Evolutionary conservation across 1,140 invertebrate species (phyloP).

Genomic region (Papilio dardanus): DNA sequence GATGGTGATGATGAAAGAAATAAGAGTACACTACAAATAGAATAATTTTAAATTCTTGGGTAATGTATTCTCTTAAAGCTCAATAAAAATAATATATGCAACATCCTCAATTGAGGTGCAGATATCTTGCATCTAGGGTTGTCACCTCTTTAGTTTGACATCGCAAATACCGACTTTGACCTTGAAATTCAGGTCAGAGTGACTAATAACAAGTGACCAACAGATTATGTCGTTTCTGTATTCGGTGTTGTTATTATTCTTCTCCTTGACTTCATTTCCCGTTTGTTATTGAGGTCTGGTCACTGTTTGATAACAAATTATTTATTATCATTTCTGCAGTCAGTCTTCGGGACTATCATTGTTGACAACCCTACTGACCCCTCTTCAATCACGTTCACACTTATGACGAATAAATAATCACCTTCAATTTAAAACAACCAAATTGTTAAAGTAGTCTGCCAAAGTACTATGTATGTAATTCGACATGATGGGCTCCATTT

Average conservation of each 20-base stretch:
- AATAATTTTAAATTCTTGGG: background rate
- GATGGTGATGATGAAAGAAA: too few relatives aligned
- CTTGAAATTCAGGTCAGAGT: too few relatives aligned
- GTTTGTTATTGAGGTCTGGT: too few relatives aligned
- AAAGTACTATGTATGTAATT: too few relatives aligned
- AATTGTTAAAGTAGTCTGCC: background rate
- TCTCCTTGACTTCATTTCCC: too few relatives aligned
- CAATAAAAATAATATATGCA: background rate
- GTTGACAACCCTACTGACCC: background rate
- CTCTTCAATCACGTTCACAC: slow-evolving; percentile 22
- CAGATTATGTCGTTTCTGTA: too few relatives aligned
- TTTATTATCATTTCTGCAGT: background rate
- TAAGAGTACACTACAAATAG: too few relatives aligned
- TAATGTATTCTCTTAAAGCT: background rate
- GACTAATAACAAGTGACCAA: background rate
- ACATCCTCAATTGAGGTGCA: background rate
- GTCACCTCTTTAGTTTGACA: background rate
- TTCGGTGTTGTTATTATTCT: too few relatives aligned
- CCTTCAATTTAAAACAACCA: background rate
- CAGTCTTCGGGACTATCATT: background rate
- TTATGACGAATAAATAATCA: background rate
- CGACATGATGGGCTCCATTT: too few relatives aligned
- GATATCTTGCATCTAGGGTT: background rate
- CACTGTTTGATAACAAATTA: too few relatives aligned
- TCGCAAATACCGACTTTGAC: too few relatives aligned